phyloP scores from a whole-genome alignment of 2,113 vertebrate genomes.

The Uria lomvia region DNA sequence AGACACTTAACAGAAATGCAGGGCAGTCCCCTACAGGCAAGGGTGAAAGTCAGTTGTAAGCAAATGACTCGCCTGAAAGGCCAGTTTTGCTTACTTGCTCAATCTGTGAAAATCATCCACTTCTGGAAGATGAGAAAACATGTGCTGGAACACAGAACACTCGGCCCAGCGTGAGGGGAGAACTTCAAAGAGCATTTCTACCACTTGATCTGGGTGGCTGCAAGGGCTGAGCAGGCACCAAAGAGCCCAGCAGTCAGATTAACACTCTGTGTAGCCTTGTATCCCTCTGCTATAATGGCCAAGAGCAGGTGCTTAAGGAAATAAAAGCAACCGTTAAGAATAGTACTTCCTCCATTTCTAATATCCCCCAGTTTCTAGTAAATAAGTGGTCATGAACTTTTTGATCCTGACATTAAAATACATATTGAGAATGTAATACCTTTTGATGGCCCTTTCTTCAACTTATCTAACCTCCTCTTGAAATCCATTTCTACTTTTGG shows the following conservation, averaged over 20 bases:
- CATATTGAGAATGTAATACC: neutral
- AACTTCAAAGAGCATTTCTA: neutral
- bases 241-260: neutral
- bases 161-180: neutral
- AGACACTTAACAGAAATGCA: conserved; percentile 5
- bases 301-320: neutral
- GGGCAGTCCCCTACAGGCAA: conserved; percentile 6
- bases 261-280: neutral
- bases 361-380: neutral
- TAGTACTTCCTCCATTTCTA: neutral
- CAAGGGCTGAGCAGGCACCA: neutral
- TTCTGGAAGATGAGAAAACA: conserved; percentile 1
- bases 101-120: conserved; percentile 9
- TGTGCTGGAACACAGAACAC: neutral
- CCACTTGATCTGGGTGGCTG: neutral
- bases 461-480: neutral
- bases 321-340: neutral
- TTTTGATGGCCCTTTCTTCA: neutral
- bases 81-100: conserved; percentile 4
- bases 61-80: neutral
- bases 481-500: neutral
- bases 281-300: neutral
- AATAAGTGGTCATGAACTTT: neutral
- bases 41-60: neutral
- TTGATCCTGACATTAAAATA: neutral